Evolutionary conservation across 2,113 vertebrate genomes (phyloP), one percentile per base, ranked within the genome.

Genomic region (Gambusia holbrooki): DNA sequence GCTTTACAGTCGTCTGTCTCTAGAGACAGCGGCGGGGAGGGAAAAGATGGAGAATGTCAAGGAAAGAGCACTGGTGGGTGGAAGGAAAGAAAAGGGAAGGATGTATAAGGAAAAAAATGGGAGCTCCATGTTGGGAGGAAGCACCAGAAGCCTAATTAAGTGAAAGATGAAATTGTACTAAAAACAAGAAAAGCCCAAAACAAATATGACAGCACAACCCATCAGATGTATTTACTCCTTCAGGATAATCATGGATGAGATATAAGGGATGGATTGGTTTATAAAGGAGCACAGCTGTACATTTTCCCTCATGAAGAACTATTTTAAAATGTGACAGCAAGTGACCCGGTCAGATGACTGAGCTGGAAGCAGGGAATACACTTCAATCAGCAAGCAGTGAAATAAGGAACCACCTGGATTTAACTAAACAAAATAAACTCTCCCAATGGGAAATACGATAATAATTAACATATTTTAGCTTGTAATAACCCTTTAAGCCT

Each of bases 1-100:
- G 64, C 51, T 45, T 69, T 3, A 73, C 45, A 25, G 54, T 35
- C 12, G 8, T 3, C 58, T 25, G 42, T 73, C 73, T 72, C 78
- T n/a, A 4, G 76, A 74, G 81, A 68, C 37, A 25, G 22, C 5
- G 37, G 63, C 37, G 35, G 7, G 5, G 15, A 62, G 17, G 27
- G 15, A 29, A 40, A 45, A 22, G 54, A 60, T n/a, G 54, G 51
- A 13, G 33, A 29, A 32, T 66, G 12, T 1, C 62, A 29, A 66
- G 65, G 13, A 51, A 33, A n/a, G 60, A 54, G 28, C n/a, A 11
- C 62, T 32, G 17, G 13, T 32, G 60, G 27, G 61, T 32, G 27
- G 17, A 3, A 30, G 33, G 66, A 66, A 58, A 30, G 40, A 58
- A 27, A 60, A 35, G 11, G 11, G 29, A 48, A 48, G 10, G 9